Percentiles rank a stretch among this genome's conserved stretches.
Evolutionary conservation across 1,140 invertebrate species (phyloP).

Genomic region (Ips nitidus): DNA sequence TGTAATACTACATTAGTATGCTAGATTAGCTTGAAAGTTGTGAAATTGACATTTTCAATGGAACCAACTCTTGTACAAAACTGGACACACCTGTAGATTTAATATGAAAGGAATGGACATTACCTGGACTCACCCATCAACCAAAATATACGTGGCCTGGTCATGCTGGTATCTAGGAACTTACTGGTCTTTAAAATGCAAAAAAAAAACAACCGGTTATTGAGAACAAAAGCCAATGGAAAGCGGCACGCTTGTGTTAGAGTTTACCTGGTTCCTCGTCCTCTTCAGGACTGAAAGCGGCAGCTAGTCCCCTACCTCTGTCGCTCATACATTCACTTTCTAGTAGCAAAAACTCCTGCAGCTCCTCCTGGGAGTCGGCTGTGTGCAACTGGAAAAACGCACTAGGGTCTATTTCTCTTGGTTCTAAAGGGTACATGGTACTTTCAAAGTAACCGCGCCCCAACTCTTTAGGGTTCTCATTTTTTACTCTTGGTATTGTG

Average conservation of each 20-base stretch:
- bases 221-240: slow-evolving; percentile 26
- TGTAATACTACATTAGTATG: no score
- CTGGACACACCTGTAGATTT: no score
- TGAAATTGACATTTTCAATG: no score
- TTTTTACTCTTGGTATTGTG: slow-evolving; percentile 58
- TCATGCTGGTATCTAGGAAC: slow-evolving; percentile 34
- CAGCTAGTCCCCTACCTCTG: slow-evolving; percentile 54
- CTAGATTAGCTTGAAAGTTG: no score
- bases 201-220: slow-evolving; percentile 36
- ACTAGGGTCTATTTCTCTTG: slow-evolving; percentile 61
- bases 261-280: slow-evolving; percentile 39
- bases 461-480: slow-evolving; percentile 27
- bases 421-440: slow-evolving; percentile 59
- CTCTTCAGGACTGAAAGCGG: slow-evolving; percentile 50
- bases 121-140: slow-evolving; percentile 33
- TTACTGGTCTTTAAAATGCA: slow-evolving; percentile 41
- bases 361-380: slow-evolving; percentile 64
- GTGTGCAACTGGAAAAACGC: slow-evolving; percentile 61
- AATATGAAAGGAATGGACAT: not conserved
- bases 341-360: slow-evolving; percentile 66
- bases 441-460: slow-evolving; percentile 46
- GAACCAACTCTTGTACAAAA: no score
- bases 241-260: slow-evolving; percentile 10
- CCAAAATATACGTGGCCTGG: slow-evolving; percentile 32
- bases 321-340: slow-evolving; percentile 64